phyloP scores from a whole-genome alignment of 2,888 invertebrate genomes.

The Himalopsyche tibetana region DNA sequence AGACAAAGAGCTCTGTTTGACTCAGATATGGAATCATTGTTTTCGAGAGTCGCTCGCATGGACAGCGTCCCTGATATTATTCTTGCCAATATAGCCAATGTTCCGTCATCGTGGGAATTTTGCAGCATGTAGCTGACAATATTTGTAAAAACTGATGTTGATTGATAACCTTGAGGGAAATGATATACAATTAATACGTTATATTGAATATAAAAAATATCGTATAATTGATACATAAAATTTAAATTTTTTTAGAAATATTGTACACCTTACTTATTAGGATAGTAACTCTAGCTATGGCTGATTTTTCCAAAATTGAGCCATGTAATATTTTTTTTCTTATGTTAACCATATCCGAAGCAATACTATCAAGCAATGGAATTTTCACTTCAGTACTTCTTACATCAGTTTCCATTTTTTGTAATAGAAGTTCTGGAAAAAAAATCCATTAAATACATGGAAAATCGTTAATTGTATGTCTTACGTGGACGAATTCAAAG shows the following conservation, averaged over 20 bases:
- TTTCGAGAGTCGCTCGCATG: slow-evolving; percentile 73
- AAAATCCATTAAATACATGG: neutral
- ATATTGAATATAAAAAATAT: too few relatives aligned
- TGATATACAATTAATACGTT: neutral
- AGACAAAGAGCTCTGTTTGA: slow-evolving; percentile 72
- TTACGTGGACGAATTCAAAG: too few relatives aligned
- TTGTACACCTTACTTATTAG: slow-evolving; percentile 71
- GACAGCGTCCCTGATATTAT: slow-evolving; percentile 79
- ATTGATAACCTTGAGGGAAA: slow-evolving; percentile 76
- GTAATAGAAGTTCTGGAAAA: slow-evolving; percentile 72
- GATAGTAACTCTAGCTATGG: slow-evolving; percentile 74
- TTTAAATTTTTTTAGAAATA: slow-evolving; percentile 37
- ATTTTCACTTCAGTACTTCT: slow-evolving; percentile 72
- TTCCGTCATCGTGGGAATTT: slow-evolving; percentile 78
- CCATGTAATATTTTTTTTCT: slow-evolving; percentile 72
- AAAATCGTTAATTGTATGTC: neutral
- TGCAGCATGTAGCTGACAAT: slow-evolving; percentile 79
- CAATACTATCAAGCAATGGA: slow-evolving; percentile 73
- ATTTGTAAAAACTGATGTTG: slow-evolving; percentile 79
- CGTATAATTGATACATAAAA: neutral
- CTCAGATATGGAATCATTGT: slow-evolving; percentile 71
- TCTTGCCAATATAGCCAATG: slow-evolving; percentile 79
- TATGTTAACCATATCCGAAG: slow-evolving; percentile 72
- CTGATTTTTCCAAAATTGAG: slow-evolving; percentile 73
- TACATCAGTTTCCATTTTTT: slow-evolving; percentile 74